Conservation (phyloP, 2,113 vertebrate genomes). For the Eretmochelys imbricata region DNA sequence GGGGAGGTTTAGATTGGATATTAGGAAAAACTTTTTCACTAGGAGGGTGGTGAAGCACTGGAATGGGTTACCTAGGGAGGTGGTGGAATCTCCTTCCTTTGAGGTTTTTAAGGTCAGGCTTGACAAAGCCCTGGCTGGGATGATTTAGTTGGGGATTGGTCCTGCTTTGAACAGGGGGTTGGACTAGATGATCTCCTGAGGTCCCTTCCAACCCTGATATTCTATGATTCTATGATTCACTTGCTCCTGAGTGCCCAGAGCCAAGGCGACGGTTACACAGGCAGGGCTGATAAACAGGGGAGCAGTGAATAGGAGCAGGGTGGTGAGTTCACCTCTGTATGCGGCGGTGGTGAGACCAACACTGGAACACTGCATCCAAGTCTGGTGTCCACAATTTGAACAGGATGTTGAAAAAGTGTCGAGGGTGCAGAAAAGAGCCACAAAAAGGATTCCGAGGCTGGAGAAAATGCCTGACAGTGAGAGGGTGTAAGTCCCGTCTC, state of each 20-base stretch:
- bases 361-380: constrained; percentile 60
- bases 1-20: no score
- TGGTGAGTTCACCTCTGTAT: constrained; percentile 61
- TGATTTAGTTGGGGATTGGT: no score
- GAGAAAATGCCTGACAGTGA: constrained; percentile 56
- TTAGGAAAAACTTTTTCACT: no score
- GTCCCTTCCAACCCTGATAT: no score
- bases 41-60: no score
- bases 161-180: no score
- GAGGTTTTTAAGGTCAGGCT: no score
- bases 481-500: not conserved
- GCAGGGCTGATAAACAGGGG: not conserved
- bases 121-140: no score
- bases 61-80: no score
- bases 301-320: constrained; percentile 13
- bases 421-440: constrained; percentile 56
- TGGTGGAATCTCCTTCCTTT: no score
- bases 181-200: no score
- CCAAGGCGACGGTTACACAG: not conserved
- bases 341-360: constrained; percentile 34
- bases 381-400: constrained; percentile 64
- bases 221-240: no score
- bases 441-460: constrained; percentile 16
- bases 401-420: constrained; percentile 54
- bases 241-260: not conserved